Percentiles rank a stretch among this genome's conserved stretches.
Conservation (phyloP, 1,140 invertebrate genomes). For the Drosophila mayri region DNA sequence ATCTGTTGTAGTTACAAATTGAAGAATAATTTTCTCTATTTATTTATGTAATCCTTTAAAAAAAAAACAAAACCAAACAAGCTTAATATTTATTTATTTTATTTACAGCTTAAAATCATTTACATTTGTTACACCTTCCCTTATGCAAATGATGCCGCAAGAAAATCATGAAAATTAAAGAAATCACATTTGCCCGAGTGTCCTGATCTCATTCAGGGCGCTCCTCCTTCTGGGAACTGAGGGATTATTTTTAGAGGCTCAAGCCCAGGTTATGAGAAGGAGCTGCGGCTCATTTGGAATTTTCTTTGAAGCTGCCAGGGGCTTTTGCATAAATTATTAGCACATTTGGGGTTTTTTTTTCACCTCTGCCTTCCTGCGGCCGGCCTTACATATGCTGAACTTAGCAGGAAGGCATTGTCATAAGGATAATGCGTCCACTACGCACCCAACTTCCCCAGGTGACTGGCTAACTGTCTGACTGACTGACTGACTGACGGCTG, state of each 20-base stretch:
- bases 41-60: no score
- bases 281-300: slow-evolving; percentile 43
- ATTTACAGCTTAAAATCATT: not conserved
- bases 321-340: slow-evolving; percentile 66
- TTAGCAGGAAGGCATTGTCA: slow-evolving; percentile 18
- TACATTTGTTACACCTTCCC: not conserved
- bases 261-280: slow-evolving; percentile 5
- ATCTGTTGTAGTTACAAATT: not conserved
- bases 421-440: slow-evolving; percentile 35
- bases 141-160: not conserved
- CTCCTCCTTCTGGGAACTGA: not conserved
- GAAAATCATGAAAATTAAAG: slow-evolving; percentile 1
- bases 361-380: not conserved
- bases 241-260: slow-evolving; percentile 13
- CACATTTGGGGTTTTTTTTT: slow-evolving; percentile 20
- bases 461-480: slow-evolving; percentile 26
- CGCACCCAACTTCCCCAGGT: slow-evolving; percentile 12
- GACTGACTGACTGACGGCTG: slow-evolving; percentile 27
- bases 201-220: not conserved
- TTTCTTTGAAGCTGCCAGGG: slow-evolving; percentile 51
- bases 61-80: no score
- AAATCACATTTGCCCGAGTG: not conserved
- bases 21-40: not conserved
- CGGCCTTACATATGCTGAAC: slow-evolving; percentile 4
- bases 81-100: not conserved